Evolutionary conservation across 2,888 invertebrate genomes (phyloP), one percentile per base, ranked within the genome.

Genomic region (Sminthurides aquaticus): DNA sequence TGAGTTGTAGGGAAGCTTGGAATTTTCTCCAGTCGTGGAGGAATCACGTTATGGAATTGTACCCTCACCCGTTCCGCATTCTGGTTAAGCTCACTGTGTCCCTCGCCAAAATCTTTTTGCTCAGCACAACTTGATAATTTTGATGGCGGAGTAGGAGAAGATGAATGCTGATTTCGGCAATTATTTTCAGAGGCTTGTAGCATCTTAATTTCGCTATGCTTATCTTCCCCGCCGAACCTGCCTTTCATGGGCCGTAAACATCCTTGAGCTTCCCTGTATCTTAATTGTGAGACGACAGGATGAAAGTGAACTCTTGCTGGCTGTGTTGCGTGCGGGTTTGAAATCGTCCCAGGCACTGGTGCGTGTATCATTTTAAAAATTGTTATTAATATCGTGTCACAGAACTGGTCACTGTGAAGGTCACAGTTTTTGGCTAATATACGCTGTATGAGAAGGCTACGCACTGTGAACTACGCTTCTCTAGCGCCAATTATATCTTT

Each of bases 251-350:
- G 52, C 20, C 26, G 11, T 2, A 62, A 25, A 11, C 15, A 24
- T 2, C 28, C 34, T 22, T 49, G 52, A 68, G 88, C 87, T 61
- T 74, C 73, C 71, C 85, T 83, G 88, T 89, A 90, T 77, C 87
- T 87, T 67, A 89, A 87, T 79, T 89, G 88, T 57, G 87, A 86
- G 18, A 90, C 88, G 60, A 89, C 85, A 2, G 89, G 89, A 74
- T 87, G 88, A 77, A 90, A 90, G 75, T 88, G 88, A 28, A 90
- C 89, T 52, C 61, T 15, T 15, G 8, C 1, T 56, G 15, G 28
- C 29, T 34, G 8, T 11, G 15, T 15, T 34, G 43, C 43, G 43
- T 34, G 43, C 5, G 5, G 43, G 8, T 11, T 34, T 34, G 43
- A 34, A 11, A 15, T 15, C 15, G 43, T 34, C n/a, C n/a, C n/a